These are phyloP conservation scores for Donacobius atricapilla DNA, from an alignment of 2,113 vertebrate species.

Conservation along the genomic window DNA sequence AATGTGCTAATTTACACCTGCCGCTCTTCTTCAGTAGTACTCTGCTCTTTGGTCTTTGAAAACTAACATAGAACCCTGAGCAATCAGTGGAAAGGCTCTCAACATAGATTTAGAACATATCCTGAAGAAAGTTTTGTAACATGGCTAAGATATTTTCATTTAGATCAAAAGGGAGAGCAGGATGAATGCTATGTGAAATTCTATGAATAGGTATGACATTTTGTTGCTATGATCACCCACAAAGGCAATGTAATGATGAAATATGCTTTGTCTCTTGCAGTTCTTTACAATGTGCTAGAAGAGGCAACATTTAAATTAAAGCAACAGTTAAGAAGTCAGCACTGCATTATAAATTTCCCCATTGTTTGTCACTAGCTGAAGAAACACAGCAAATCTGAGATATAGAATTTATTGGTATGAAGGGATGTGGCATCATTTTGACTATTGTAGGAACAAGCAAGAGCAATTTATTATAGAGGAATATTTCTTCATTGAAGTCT, in stretches of 20 bases:
- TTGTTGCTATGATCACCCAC: not conserved
- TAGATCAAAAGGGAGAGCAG: not conserved
- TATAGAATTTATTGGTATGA: not conserved
- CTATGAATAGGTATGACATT: not conserved
- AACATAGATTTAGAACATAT: not conserved
- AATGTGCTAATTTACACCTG: not conserved
- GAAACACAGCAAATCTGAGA: not conserved
- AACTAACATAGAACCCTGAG: not conserved
- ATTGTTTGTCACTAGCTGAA: not conserved
- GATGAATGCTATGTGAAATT: not conserved
- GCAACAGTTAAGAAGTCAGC: not conserved
- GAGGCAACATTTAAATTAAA: not conserved
- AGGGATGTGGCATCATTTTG: not conserved
- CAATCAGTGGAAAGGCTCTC: not conserved
- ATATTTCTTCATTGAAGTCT: not conserved
- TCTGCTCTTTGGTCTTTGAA: constrained; percentile 10
- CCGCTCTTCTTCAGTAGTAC: not conserved
- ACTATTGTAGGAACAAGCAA: not conserved
- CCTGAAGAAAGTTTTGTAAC: not conserved
- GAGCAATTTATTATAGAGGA: not conserved
- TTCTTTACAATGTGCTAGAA: not conserved
- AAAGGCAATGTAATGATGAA: not conserved
- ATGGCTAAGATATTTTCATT: not conserved
- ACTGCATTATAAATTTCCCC: not conserved
- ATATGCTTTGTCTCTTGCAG: not conserved